Evolutionary conservation across 2,888 invertebrate genomes (phyloP).

Genomic region (Gerris lacustris): DNA sequence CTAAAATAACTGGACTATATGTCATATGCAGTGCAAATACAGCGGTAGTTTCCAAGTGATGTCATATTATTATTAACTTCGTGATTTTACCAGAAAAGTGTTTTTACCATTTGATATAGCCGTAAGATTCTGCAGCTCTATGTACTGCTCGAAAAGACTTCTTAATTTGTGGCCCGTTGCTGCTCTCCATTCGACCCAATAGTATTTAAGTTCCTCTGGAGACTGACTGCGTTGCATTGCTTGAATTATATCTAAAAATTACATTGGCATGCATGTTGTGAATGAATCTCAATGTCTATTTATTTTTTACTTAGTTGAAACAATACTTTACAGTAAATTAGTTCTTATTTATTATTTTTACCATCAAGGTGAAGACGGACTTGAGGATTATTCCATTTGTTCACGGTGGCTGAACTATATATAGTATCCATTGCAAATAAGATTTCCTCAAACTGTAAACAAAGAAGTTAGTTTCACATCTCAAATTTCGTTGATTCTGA

Average conservation of each 20-base stretch:
- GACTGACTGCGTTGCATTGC: constrained; percentile 14
- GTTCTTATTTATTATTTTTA: neutral
- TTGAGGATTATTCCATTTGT: constrained; percentile 9
- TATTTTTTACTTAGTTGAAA: too few relatives aligned
- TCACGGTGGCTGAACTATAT: constrained; percentile 14
- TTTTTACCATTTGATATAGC: constrained; percentile 16
- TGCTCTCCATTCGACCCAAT: constrained; percentile 17
- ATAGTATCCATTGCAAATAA: constrained; percentile 19
- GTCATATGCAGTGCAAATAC: too few relatives aligned
- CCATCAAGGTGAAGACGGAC: neutral
- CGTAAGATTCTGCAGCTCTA: constrained; percentile 9
- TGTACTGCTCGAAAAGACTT: constrained; percentile 17
- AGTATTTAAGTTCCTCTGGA: constrained; percentile 16
- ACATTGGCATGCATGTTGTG: neutral
- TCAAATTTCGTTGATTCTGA: neutral
- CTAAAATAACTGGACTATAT: too few relatives aligned
- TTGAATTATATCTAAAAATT: constrained; percentile 11
- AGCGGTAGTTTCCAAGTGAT: too few relatives aligned
- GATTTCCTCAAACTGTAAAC: constrained; percentile 18
- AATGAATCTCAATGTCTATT: too few relatives aligned
- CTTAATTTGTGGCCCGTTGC: constrained; percentile 14
- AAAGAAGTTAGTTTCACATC: neutral
- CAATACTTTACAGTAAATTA: too few relatives aligned
- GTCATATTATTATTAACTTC: neutral
- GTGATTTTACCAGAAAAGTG: neutral